A percentile compares a stretch with the other conserved stretches of the same genome.
Evolutionary conservation across 1,140 invertebrate genomes (phyloP).

Genomic region (Drosophila subpulchrella): DNA sequence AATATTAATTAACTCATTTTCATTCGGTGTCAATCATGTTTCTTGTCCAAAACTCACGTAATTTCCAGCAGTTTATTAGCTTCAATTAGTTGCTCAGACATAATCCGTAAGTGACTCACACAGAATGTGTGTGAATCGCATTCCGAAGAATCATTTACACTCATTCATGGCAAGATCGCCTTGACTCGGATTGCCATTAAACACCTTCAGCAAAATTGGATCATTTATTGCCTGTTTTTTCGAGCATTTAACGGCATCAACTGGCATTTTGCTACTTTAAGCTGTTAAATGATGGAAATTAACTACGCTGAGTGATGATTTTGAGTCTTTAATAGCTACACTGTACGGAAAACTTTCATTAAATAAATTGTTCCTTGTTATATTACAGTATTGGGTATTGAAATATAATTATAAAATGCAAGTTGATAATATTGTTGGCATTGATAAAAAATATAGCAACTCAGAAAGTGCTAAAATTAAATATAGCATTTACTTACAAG

Average conservation of each 20-base stretch:
- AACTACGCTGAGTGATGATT: neutral
- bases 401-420: no score
- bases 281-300: neutral
- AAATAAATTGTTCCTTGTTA: no score
- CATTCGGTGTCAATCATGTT: neutral
- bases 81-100: conserved; percentile 4
- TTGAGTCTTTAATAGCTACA: neutral
- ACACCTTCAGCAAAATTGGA: conserved; percentile 15
- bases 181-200: conserved; percentile 32
- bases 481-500: no score
- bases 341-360: neutral
- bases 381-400: no score
- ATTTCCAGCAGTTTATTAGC: conserved; percentile 11
- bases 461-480: no score
- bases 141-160: conserved; percentile 27
- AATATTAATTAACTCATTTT: neutral
- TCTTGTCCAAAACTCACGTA: conserved; percentile 3
- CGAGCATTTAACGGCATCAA: neutral
- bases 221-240: conserved; percentile 9
- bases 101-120: conserved; percentile 22
- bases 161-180: conserved; percentile 19
- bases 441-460: no score
- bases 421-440: no score
- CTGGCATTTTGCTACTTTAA: neutral
- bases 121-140: conserved; percentile 9